Percentiles rank a stretch among this genome's conserved stretches.
Conservation (phyloP, 1,140 invertebrate species). For the Aplysia californica region DNA sequence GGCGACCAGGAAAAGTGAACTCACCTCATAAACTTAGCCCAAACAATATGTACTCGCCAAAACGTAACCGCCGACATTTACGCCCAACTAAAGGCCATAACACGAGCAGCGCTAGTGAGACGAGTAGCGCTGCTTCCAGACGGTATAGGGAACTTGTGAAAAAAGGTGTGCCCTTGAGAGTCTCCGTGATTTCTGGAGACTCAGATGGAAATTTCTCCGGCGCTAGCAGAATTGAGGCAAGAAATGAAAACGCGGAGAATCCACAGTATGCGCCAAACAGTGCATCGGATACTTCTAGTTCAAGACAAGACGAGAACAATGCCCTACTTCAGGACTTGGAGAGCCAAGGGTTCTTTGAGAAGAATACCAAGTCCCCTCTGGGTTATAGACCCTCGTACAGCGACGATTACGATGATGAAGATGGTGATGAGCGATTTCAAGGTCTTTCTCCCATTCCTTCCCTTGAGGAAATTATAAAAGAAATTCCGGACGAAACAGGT, state of each 20-base stretch:
- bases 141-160: slow-evolving; percentile 53
- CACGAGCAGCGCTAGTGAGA: slow-evolving; percentile 28
- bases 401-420: background rate
- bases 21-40: background rate
- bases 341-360: background rate
- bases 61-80: slow-evolving; percentile 9
- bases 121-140: slow-evolving; percentile 40
- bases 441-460: slow-evolving; percentile 24
- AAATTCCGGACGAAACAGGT: slow-evolving; percentile 45
- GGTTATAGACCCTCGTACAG: no score
- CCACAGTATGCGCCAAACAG: no score
- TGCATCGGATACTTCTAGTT: no score
- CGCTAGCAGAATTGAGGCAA: no score
- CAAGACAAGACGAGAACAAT: background rate
- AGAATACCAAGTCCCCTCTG: no score
- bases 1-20: background rate
- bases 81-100: background rate
- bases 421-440: background rate
- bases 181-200: slow-evolving; percentile 42
- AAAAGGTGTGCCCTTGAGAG: slow-evolving; percentile 53
- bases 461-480: slow-evolving; percentile 39
- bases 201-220: no score
- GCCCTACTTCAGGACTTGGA: background rate
- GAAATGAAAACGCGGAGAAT: no score
- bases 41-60: background rate